Conservation (phyloP, 2,113 vertebrate genomes). For the Brevimyrus niger region DNA sequence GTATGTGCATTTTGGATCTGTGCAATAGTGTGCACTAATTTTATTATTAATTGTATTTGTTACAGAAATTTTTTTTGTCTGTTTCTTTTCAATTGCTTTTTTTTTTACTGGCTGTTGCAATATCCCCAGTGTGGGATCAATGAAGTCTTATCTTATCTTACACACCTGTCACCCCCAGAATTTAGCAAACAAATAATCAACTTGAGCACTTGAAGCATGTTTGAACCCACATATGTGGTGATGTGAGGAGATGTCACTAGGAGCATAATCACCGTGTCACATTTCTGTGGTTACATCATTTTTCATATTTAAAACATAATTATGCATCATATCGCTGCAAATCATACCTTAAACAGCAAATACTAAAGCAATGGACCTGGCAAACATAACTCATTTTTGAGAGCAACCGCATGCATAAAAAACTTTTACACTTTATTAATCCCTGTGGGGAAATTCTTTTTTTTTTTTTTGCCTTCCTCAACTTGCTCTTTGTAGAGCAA, state of each 20-base stretch:
- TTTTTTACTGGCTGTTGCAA: too few species aligned
- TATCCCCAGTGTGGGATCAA: too few species aligned
- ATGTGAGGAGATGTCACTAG: not conserved
- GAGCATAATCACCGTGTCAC: not conserved
- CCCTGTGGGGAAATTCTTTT: too few species aligned
- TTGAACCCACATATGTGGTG: not conserved
- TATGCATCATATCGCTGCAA: not conserved
- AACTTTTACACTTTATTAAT: too few species aligned
- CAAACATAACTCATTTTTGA: not conserved
- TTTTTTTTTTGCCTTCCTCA: too few species aligned
- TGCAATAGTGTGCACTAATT: too few species aligned
- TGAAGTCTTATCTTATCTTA: too few species aligned
- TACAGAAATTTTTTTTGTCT: too few species aligned
- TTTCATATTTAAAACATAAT: not conserved
- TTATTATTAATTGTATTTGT: too few species aligned
- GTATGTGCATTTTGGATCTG: too few species aligned
- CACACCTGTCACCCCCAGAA: not conserved
- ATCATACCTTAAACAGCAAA: not conserved
- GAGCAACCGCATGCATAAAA: not conserved
- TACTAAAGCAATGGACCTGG: not conserved
- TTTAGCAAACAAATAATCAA: not conserved
- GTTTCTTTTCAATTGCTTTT: too few species aligned
- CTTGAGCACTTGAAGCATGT: not conserved
- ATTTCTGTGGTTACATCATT: not conserved
- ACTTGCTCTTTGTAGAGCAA: too few species aligned